phyloP scores from a whole-genome alignment of 53 echinoderm and acorn worm species.

The Pentamera pediparva region DNA sequence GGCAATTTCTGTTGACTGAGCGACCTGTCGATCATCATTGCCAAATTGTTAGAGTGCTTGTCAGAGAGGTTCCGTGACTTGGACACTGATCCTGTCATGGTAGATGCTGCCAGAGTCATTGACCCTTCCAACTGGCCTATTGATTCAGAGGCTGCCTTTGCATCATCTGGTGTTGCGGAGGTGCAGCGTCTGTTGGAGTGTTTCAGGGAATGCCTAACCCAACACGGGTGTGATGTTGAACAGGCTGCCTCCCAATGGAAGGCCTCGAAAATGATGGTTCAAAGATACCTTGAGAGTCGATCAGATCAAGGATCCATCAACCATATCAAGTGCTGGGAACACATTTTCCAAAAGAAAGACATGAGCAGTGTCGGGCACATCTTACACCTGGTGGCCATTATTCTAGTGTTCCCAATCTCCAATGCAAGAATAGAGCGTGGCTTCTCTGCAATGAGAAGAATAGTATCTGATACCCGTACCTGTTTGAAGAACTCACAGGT shows the following conservation, averaged over 20 bases:
- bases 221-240: background rate
- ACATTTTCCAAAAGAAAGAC: background rate
- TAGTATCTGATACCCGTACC: background rate
- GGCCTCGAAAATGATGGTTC: background rate
- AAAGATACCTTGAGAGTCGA: background rate
- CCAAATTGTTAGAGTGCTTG: background rate
- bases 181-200: background rate
- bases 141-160: background rate
- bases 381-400: background rate
- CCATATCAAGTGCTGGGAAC: background rate
- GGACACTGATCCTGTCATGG: background rate
- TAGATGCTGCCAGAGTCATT: background rate
- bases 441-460: background rate
- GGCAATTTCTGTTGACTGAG: background rate
- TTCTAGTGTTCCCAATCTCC: background rate
- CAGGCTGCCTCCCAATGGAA: background rate
- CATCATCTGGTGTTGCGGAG: background rate
- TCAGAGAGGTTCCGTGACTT: background rate
- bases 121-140: background rate
- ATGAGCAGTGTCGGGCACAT: background rate
- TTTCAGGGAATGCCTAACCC: background rate
- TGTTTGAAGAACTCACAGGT: background rate
- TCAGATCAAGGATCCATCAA: background rate
- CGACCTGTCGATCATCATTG: background rate
- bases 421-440: background rate